These are phyloP conservation scores for Diachasma alloeum DNA, from an alignment of 1,140 invertebrate genomes.

Conservation along the genomic window DNA sequence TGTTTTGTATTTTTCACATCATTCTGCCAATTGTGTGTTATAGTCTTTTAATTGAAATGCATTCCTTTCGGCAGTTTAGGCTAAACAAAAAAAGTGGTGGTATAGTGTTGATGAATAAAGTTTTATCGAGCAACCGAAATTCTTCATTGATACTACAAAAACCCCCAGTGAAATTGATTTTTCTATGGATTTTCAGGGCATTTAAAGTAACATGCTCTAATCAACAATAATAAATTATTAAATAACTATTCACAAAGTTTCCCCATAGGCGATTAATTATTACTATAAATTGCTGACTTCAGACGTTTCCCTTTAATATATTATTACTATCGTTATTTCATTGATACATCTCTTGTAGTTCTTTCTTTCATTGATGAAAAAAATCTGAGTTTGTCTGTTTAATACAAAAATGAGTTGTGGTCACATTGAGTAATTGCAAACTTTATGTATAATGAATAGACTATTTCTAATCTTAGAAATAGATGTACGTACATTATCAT, in stretches of 20 bases:
- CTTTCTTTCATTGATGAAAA: neutral
- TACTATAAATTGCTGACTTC: constrained; percentile 15
- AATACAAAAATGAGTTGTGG: neutral
- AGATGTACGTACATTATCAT: constrained; percentile 11
- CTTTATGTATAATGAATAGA: neutral
- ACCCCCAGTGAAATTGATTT: too few species aligned
- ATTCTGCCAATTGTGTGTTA: too few species aligned
- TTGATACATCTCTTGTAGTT: neutral
- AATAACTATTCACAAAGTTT: constrained; percentile 62
- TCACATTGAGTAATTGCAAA: neutral
- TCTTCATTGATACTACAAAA: too few species aligned
- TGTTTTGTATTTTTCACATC: too few species aligned
- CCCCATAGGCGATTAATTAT: neutral
- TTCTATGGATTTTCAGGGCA: too few species aligned
- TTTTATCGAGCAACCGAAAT: too few species aligned
- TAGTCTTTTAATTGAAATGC: too few species aligned
- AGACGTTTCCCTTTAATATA: constrained; percentile 25
- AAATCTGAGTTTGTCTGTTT: neutral
- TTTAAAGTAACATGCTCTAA: constrained; percentile 54
- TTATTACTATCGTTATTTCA: neutral
- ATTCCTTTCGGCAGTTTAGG: too few species aligned
- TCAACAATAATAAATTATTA: constrained; percentile 63
- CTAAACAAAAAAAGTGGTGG: too few species aligned
- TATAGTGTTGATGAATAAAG: too few species aligned
- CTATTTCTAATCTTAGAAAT: constrained; percentile 15